These are phyloP conservation scores for Tringa solitaria DNA, from an alignment of 2,113 vertebrate species.

Conservation along the genomic window DNA sequence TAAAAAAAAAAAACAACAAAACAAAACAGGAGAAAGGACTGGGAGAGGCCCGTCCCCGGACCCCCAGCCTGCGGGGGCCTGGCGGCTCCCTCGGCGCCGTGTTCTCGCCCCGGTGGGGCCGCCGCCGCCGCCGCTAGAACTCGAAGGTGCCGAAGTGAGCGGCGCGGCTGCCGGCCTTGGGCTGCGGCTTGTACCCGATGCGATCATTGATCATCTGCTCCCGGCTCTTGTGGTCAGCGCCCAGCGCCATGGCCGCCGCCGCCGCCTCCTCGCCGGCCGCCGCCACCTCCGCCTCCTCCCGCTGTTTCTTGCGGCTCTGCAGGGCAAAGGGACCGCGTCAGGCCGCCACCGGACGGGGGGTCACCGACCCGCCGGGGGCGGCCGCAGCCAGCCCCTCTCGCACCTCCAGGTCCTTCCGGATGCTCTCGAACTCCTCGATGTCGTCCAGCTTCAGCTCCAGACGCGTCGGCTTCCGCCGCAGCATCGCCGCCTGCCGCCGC, in stretches of 20 bases:
- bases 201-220: conserved; percentile 91
- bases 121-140: conserved; percentile 47
- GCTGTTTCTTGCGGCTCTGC: conserved; percentile 89
- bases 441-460: conserved; percentile 95
- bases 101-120: not conserved
- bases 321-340: not conserved
- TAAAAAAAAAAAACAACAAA: not conserved
- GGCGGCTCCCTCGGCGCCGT: not conserved
- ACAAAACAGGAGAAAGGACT: no score
- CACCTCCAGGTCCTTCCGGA: conserved; percentile 95
- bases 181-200: conserved; percentile 94
- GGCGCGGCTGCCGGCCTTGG: conserved; percentile 85
- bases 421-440: conserved; percentile 92
- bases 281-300: conserved; percentile 85
- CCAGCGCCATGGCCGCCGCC: conserved; percentile 74
- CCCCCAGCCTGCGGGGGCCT: not conserved
- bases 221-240: conserved; percentile 79
- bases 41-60: no score
- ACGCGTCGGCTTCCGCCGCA: conserved; percentile 92
- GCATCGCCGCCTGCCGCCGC: conserved; percentile 68
- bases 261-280: conserved; percentile 79
- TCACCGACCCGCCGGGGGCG: no score
- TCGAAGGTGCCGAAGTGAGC: conserved; percentile 91
- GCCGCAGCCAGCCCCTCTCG: not conserved
- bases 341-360: not conserved